A percentile compares a stretch with the other conserved stretches of the same genome.
Evolutionary conservation across 1,140 invertebrate genomes (phyloP).

Genomic region (Aphelinus atriplicis): DNA sequence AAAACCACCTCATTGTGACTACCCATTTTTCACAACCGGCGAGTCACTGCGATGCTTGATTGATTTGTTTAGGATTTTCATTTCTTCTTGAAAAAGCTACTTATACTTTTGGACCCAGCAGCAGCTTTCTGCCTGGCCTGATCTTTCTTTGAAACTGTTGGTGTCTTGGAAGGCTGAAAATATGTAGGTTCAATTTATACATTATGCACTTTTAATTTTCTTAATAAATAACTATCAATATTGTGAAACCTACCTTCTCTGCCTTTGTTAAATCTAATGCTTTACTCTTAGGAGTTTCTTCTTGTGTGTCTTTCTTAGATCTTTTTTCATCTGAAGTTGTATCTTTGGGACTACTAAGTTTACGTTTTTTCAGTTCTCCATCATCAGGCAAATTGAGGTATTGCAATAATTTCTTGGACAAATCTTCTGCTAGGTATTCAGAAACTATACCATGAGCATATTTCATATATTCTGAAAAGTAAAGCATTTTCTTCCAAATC

Average conservation of each 20-base stretch:
- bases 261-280: conserved; percentile 55
- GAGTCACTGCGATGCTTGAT: conserved; percentile 30
- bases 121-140: conserved; percentile 79
- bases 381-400: conserved; percentile 72
- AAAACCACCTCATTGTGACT: conserved; percentile 29
- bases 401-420: conserved; percentile 70
- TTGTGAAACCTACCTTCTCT: conserved; percentile 54
- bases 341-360: conserved; percentile 60
- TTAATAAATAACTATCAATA: background rate
- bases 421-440: conserved; percentile 75
- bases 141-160: conserved; percentile 71
- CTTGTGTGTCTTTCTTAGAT: conserved; percentile 55
- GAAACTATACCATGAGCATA: conserved; percentile 77
- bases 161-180: conserved; percentile 61
- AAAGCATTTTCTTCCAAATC: conserved; percentile 4
- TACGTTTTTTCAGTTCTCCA: conserved; percentile 70
- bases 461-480: conserved; percentile 71
- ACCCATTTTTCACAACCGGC: conserved; percentile 20
- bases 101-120: conserved; percentile 77
- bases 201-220: conserved; percentile 17
- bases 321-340: conserved; percentile 54
- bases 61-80: conserved; percentile 41
- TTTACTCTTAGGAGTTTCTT: conserved; percentile 49
- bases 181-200: conserved; percentile 33
- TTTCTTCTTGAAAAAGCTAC: conserved; percentile 76